Base-by-base conservation (phyloP, 2,888 invertebrate species). In the Ophion obscuratus region DNA sequence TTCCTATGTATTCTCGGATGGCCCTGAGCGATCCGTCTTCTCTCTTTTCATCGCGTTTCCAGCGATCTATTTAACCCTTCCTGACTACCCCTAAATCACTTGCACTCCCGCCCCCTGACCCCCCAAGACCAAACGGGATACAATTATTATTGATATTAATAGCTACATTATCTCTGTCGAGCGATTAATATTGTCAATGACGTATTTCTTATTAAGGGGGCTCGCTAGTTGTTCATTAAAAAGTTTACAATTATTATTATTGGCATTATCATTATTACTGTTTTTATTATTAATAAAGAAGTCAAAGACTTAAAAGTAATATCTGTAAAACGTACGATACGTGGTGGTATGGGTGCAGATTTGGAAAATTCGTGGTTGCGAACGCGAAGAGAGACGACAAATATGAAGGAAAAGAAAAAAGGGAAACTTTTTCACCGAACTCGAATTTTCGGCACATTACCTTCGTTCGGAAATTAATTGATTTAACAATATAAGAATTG, bases 101-200 rank as follows among this genome's bases (percentile, higher is more conserved):
- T 75, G 11, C 67, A 14, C 40, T 71, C 36, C 40, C 14, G 11
- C 53, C 53, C 17, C 14, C 14, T 53, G 10, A 71, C 20, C 27
- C 67, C 20, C 20, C 80, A 68, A 80, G 78, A 70, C 86, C 87
- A 85, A 77, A 85, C 86, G 83, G 44, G 81, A 86, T 82, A 88
- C 87, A 86, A 83, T 78, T 76, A 85, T 85, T 77, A 87, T 87
- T 88, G 87, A 85, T 82, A 85, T 86, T 88, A 88, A 85, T 76
- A 68, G 87, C 85, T 83, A 88, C 83, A 87, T 87, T 86, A 88
- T 78, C 81, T 85, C 83, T 87, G 77, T 88, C 87, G 88, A 87
- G 89, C 88, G 89, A 85, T 89, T 89, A 88, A 90, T 91, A 91
- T 90, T 91, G 91, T 91, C 90, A 89, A 89, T 89, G 88, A 88